Conservation (phyloP, 1,140 invertebrate species). For the Paraescarpia echinospica region DNA sequence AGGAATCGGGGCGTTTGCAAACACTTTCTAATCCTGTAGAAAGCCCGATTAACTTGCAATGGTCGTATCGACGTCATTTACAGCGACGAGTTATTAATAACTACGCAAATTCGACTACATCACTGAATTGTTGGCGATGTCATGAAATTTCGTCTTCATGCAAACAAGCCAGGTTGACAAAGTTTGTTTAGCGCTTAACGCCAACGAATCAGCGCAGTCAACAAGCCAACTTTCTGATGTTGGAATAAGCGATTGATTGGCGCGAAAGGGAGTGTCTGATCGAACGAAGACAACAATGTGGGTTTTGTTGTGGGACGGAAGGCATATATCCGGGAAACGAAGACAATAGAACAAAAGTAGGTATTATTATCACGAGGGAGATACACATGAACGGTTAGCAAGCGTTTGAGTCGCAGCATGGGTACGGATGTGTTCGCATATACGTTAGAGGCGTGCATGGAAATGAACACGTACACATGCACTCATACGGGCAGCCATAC, state of each 20-base stretch:
- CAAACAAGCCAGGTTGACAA: too few relatives aligned
- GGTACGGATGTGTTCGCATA: not conserved
- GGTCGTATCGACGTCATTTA: too few relatives aligned
- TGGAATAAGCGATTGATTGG: too few relatives aligned
- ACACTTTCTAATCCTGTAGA: too few relatives aligned
- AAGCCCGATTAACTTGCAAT: too few relatives aligned
- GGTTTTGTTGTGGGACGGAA: not conserved
- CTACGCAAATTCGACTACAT: not conserved
- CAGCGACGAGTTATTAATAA: not conserved
- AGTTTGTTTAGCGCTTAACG: too few relatives aligned
- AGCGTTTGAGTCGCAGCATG: not conserved
- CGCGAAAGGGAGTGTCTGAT: not conserved
- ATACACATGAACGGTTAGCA: not conserved
- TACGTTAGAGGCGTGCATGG: not conserved
- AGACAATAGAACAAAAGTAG: not conserved
- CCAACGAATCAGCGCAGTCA: too few relatives aligned
- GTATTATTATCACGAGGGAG: not conserved
- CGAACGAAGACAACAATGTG: not conserved
- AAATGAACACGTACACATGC: not conserved
- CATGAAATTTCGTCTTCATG: not conserved
- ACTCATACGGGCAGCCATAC: not conserved
- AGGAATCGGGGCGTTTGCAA: too few relatives aligned
- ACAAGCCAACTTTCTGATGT: too few relatives aligned
- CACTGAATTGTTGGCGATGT: not conserved
- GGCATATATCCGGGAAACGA: not conserved